Conservation (phyloP, 2,888 invertebrate genomes). For the Melanchra persicariae region DNA sequence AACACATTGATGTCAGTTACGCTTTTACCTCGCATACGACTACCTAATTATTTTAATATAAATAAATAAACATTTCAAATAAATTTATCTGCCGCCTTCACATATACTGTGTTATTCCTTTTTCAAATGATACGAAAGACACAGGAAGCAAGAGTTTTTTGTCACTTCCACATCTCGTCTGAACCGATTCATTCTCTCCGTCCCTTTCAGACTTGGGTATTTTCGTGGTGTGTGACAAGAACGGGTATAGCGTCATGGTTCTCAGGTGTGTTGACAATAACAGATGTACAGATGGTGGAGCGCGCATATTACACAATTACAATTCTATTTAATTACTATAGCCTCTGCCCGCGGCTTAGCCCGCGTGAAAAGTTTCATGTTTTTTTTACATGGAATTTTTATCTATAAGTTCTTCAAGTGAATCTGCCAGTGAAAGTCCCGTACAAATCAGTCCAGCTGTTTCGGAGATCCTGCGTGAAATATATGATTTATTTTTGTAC, state of each 20-base stretch:
- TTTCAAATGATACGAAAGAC: constrained; percentile 90
- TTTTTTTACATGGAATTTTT: too few relatives aligned
- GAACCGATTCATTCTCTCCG: constrained; percentile 72
- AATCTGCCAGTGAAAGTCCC: too few relatives aligned
- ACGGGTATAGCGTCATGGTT: constrained; percentile 69
- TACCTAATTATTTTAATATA: background rate
- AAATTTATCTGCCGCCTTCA: constrained; percentile 63
- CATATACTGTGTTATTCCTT: constrained; percentile 85
- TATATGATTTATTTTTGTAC: too few relatives aligned
- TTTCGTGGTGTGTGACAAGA: constrained; percentile 67
- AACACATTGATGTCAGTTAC: too few relatives aligned
- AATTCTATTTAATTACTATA: constrained; percentile 88
- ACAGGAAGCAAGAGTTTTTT: constrained; percentile 90
- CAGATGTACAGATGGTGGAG: constrained; percentile 88
- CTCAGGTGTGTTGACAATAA: constrained; percentile 90
- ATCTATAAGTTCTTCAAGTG: too few relatives aligned
- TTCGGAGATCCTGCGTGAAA: too few relatives aligned
- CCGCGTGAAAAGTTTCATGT: too few relatives aligned
- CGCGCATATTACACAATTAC: constrained; percentile 89
- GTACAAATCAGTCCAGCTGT: too few relatives aligned
- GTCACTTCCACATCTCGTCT: constrained; percentile 88
- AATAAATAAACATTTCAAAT: constrained; percentile 9
- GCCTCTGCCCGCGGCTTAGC: too few relatives aligned
- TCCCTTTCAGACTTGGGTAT: constrained; percentile 70
- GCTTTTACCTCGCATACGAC: background rate